phyloP scores from a whole-genome alignment of 2,888 invertebrate species.

The Callosobruchus maculatus region DNA sequence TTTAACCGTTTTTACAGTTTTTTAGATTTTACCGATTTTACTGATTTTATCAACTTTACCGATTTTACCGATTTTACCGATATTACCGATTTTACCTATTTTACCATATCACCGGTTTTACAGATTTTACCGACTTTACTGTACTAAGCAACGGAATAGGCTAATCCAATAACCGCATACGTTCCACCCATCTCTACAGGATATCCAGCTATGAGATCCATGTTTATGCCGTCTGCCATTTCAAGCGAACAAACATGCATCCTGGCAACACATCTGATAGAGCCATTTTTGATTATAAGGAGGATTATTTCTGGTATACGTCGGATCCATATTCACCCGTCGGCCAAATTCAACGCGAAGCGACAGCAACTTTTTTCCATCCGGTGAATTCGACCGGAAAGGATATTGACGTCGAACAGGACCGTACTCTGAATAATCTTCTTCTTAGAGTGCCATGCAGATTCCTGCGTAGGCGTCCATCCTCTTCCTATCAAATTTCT shows the following conservation, averaged over 20 bases:
- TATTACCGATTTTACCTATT: no score
- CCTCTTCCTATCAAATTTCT: no score
- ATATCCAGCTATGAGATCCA: not conserved
- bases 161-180: not conserved
- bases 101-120: no score
- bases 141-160: no score
- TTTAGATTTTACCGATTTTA: no score
- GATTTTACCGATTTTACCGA: no score
- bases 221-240: not conserved
- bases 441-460: no score
- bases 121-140: no score
- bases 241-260: not conserved
- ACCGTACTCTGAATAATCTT: no score
- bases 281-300: not conserved
- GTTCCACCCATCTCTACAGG: not conserved
- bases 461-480: no score
- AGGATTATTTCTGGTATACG: not conserved
- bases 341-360: not conserved
- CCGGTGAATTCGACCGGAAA: not conserved
- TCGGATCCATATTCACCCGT: not conserved
- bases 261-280: not conserved
- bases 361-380: not conserved
- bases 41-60: no score
- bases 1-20: no score
- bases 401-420: not conserved